These are phyloP conservation scores for Desmodus rotundus DNA, from an alignment of 2,113 vertebrate species.

Conservation along the genomic window DNA sequence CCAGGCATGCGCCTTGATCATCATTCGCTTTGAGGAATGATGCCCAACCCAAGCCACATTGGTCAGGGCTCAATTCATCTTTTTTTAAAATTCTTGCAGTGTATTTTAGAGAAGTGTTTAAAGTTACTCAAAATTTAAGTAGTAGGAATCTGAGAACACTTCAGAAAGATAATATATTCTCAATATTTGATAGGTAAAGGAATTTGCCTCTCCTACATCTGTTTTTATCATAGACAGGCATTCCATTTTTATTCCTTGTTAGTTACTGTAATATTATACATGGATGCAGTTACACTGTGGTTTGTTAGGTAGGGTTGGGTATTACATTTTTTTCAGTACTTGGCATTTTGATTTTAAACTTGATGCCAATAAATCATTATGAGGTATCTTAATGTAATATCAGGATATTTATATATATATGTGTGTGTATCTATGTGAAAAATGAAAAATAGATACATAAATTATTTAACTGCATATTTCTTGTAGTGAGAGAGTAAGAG, in stretches of 20 bases:
- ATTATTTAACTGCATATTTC: not conserved
- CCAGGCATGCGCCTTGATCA: too few relatives aligned
- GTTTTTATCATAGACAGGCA: not conserved
- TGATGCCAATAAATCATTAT: not conserved
- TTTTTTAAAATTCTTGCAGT: not conserved
- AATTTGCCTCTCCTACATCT: not conserved
- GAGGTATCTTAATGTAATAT: not conserved
- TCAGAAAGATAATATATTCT: not conserved
- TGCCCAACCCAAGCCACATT: too few relatives aligned
- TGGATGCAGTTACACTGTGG: not conserved
- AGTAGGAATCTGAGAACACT: not conserved
- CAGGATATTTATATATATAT: not conserved
- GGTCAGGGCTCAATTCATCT: not conserved
- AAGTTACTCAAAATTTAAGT: not conserved
- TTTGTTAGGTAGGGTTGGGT: not conserved
- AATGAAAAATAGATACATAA: not conserved
- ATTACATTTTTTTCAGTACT: not conserved
- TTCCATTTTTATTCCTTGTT: not conserved
- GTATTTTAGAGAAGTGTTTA: not conserved
- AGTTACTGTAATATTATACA: not conserved
- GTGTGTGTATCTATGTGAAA: not conserved
- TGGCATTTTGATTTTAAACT: slow-evolving; percentile 22
- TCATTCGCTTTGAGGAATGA: too few relatives aligned
- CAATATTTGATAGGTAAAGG: not conserved
- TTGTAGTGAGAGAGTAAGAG: not conserved